phyloP scores from a whole-genome alignment of 1,140 invertebrate genomes.

The Nomia melanderi region DNA sequence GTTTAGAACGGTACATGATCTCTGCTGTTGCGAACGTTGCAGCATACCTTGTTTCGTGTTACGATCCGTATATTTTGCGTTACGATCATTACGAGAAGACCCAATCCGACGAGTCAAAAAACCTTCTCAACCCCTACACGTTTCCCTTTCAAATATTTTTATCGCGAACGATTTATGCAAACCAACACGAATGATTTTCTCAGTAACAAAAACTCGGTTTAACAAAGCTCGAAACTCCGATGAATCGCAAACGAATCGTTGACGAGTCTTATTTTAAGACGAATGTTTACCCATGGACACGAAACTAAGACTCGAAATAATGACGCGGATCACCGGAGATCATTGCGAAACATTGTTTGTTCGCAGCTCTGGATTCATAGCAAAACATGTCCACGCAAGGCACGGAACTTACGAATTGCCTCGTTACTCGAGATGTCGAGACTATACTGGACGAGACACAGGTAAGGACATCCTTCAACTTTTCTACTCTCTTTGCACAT shows the following conservation, averaged over 20 bases:
- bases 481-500: not conserved
- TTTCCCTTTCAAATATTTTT: not conserved
- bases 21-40: not conserved
- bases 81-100: not conserved
- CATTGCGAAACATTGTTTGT: constrained; percentile 61
- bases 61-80: not conserved
- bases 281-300: constrained; percentile 30
- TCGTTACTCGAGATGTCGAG: constrained; percentile 51
- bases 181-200: not conserved
- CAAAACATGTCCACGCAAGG: constrained; percentile 71
- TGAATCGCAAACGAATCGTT: constrained; percentile 10
- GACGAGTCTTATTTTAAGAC: constrained; percentile 21
- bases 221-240: not conserved
- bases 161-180: not conserved
- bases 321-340: constrained; percentile 39
- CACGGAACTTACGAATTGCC: constrained; percentile 57
- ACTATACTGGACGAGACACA: constrained; percentile 34
- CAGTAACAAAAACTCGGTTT: constrained; percentile 16
- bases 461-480: not conserved
- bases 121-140: not conserved
- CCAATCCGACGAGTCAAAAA: not conserved
- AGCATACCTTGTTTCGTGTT: not conserved
- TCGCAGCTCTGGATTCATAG: constrained; percentile 53
- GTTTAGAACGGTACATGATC: not conserved
- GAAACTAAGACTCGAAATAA: constrained; percentile 51